phyloP scores from a whole-genome alignment of 2,797 vertebrate genomes.

The Ceryle rudis region DNA sequence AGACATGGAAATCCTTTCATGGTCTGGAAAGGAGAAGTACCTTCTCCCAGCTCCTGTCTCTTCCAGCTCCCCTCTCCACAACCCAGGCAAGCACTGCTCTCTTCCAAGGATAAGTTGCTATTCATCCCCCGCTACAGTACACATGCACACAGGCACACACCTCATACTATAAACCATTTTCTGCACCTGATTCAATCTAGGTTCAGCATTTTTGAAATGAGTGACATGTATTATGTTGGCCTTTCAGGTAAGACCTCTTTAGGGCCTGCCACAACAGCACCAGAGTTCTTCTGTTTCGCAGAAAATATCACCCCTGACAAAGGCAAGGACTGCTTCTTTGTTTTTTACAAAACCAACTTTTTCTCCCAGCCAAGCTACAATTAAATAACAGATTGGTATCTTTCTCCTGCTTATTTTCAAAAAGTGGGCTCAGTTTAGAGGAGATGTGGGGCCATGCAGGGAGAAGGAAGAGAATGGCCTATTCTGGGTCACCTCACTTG shows the following conservation, averaged over 20 bases:
- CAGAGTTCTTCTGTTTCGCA: background rate
- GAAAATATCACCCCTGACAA: background rate
- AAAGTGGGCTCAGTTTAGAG: background rate
- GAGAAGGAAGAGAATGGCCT: background rate
- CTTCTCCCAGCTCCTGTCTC: background rate
- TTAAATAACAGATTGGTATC: background rate
- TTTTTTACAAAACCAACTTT: background rate
- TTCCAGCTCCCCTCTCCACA: background rate
- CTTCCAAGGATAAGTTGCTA: background rate
- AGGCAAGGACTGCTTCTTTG: background rate
- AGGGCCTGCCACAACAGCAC: background rate
- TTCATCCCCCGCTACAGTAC: background rate
- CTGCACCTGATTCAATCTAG: background rate
- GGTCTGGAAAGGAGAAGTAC: background rate
- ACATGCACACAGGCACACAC: background rate
- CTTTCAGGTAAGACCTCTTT: background rate
- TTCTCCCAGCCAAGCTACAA: background rate
- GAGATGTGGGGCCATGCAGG: background rate
- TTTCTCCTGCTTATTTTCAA: background rate
- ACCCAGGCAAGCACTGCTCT: background rate
- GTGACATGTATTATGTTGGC: fast-evolving
- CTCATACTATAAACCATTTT: background rate
- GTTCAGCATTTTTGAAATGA: background rate
- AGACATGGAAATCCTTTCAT: background rate
- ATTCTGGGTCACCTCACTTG: background rate